Base-by-base conservation (phyloP, 2,888 invertebrate species). In the Nymphalis c-album region DNA sequence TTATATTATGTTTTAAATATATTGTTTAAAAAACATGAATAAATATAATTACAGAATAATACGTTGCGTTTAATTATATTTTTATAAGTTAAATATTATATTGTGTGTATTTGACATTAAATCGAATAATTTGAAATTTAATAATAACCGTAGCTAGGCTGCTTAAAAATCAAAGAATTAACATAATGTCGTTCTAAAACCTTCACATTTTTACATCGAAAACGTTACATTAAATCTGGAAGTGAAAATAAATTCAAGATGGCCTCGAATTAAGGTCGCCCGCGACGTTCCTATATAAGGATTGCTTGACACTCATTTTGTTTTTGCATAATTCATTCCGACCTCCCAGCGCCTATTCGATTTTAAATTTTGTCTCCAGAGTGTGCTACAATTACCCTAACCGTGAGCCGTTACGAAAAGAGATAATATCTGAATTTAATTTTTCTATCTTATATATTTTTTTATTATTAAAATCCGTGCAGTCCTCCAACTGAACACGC, bases 261-360 rank as follows among this genome's bases (percentile, higher is more conserved):
- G 74, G 65, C 67, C 60, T 70, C 63, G 67, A 71, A 74, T 68
- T 71, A 68, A 70, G 68, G 71, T 63, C 71, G 71, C 68, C 51
- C 66, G 64, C 73, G 48, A 66, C 71, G 73, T 71, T 67, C 67
- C 69, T 68, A 68, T 69, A 70, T 68, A 70, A 68, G 70, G 72
- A 68, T 72, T 71, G 69, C 72, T 74, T 70, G 73, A 72, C 73
- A 74, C 70, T 73, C 73, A 74, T 75, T 75, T 72, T 73, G 70
- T 71, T 72, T 72, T 74, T 75, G 73, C 75, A 75, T 75, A 75
- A 75, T 75, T 73, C 73, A 74, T 75, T 74, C 60, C 63, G 70
- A 67, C 68, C 73, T 71, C 70, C 67, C 66, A 63, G 57, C 70
- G 71, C 67, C 72, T 70, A 72, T 68, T 72, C 69, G 66, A 71